phyloP scores from a whole-genome alignment of 2,888 invertebrate genomes.

The Lymantria monacha region DNA sequence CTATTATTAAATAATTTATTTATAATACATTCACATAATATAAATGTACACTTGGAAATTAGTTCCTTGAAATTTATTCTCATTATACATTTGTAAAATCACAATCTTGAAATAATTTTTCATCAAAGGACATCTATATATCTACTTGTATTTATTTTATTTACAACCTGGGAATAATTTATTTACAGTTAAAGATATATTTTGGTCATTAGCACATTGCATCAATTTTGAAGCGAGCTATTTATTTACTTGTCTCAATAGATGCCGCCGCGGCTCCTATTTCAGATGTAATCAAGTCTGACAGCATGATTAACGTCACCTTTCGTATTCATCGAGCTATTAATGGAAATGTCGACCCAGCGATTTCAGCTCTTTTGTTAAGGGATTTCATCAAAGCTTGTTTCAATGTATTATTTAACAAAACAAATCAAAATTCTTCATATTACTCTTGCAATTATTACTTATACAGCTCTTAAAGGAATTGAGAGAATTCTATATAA shows the following conservation, averaged over 20 bases:
- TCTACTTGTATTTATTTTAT: conserved; percentile 74
- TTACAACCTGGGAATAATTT: conserved; percentile 58
- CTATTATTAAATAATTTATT: no score
- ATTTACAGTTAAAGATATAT: conserved; percentile 67
- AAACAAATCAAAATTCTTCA: not conserved
- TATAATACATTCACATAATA: no score
- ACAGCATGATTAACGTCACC: conserved; percentile 71
- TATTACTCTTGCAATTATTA: no score
- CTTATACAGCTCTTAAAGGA: no score
- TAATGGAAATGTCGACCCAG: conserved; percentile 50
- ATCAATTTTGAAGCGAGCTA: conserved; percentile 68
- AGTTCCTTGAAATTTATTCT: not conserved
- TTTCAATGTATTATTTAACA: not conserved
- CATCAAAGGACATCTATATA: conserved; percentile 60
- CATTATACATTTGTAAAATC: not conserved
- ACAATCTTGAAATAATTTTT: conserved; percentile 59
- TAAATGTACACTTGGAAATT: not conserved
- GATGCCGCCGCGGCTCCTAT: conserved; percentile 65
- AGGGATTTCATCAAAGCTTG: not conserved
- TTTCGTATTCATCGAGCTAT: conserved; percentile 57
- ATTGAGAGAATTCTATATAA: no score
- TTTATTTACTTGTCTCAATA: conserved; percentile 73
- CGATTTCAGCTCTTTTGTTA: conserved; percentile 29
- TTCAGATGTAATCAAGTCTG: conserved; percentile 76
- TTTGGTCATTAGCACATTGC: conserved; percentile 52